phyloP scores from a whole-genome alignment of 2,797 vertebrate genomes.

The Antennarius maculatus region DNA sequence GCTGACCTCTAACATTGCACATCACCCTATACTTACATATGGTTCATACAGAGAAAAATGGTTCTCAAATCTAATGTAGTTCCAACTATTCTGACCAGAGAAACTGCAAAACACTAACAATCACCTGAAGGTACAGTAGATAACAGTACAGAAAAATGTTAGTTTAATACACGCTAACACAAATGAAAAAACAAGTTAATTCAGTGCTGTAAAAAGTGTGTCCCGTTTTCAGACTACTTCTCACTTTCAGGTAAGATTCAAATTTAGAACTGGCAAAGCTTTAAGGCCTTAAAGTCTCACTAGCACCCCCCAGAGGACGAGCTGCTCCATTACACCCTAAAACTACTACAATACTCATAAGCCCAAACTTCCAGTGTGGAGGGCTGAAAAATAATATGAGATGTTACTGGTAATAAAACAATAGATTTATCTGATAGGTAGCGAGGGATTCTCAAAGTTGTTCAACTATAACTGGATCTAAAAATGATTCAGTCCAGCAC shows the following conservation, averaged over 20 bases:
- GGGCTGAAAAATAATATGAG: neutral
- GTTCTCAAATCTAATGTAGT: neutral
- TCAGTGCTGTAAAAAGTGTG: constrained; percentile 24
- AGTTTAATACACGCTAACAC: neutral
- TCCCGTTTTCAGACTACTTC: neutral
- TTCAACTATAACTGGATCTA: neutral
- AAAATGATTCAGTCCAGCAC: neutral
- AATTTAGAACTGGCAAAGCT: neutral
- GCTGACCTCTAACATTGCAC: constrained; percentile 64
- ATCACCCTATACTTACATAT: constrained; percentile 32
- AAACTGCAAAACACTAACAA: neutral
- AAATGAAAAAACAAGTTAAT: neutral
- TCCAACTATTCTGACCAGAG: neutral
- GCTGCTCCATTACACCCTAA: neutral
- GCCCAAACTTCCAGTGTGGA: neutral
- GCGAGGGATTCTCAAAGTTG: neutral
- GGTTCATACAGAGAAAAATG: neutral
- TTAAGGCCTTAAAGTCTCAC: neutral
- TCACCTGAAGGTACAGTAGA: neutral
- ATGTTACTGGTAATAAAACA: neutral
- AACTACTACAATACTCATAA: neutral
- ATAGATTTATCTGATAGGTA: neutral
- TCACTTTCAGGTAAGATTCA: neutral
- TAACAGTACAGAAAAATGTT: neutral
- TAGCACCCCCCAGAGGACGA: constrained; percentile 1